Evolutionary conservation across 2,888 invertebrate species (phyloP).

Genomic region (Philhelius pedissequus): DNA sequence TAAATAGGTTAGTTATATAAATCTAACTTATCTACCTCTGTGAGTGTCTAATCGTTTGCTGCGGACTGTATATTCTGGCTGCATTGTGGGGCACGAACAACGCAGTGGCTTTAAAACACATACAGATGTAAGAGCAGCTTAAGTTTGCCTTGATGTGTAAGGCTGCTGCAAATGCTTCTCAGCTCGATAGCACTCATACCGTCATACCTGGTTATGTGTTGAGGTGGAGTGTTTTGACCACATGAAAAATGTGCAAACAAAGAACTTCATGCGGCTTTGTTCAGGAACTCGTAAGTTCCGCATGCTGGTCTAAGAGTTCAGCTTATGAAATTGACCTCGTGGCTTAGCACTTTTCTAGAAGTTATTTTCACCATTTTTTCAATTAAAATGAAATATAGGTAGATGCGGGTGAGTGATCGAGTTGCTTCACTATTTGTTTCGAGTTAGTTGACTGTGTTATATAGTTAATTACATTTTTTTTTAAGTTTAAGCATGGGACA

Average conservation of each 20-base stretch:
- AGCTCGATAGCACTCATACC: constrained; percentile 17
- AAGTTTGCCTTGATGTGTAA: neutral
- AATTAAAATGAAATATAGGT: constrained; percentile 45
- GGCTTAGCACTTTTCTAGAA: constrained; percentile 46
- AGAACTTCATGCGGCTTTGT: constrained; percentile 57
- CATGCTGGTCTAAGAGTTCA: constrained; percentile 52
- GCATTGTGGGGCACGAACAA: neutral
- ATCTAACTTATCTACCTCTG: too few species aligned
- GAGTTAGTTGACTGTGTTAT: neutral
- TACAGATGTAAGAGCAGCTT: neutral
- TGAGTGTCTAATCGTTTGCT: neutral
- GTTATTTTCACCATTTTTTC: constrained; percentile 36
- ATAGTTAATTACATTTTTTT: constrained; percentile 30
- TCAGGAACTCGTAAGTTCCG: constrained; percentile 52
- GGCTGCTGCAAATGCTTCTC: neutral
- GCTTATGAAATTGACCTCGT: constrained; percentile 46
- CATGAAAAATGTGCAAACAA: constrained; percentile 58
- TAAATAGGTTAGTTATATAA: too few species aligned
- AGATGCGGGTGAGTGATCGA: constrained; percentile 59
- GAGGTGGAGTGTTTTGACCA: constrained; percentile 50
- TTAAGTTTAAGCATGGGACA: constrained; percentile 18
- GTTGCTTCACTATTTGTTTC: constrained; percentile 21
- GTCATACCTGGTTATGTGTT: constrained; percentile 27
- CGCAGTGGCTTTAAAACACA: neutral
- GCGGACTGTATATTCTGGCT: neutral